Evolutionary conservation across 2,888 invertebrate genomes (phyloP), one percentile per base, ranked within the genome.

Genomic region (Rambutsinella grinnellia): DNA sequence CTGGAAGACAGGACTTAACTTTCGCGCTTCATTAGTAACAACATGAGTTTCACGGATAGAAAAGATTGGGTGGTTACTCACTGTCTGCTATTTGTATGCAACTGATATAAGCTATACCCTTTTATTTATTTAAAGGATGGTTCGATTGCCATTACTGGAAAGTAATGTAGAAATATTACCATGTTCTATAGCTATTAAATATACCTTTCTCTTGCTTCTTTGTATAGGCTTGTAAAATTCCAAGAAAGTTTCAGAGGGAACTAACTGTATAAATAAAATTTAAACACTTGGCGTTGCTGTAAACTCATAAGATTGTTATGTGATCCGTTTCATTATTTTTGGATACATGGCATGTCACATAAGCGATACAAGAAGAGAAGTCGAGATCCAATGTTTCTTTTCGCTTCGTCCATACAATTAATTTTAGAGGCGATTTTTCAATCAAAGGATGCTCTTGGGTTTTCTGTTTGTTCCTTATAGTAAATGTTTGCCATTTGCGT

Each of bases 401-500:
- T 36, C 36, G 36, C 13, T 36, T 36, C 36, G 23, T 60, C 21
- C 51, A 19, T 69, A 46, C 58, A 58, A 58, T 58, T 58, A 68
- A 58, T 69, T 60, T 69, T 60, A 51, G 56, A 24, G 23, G 21
- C 60, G 27, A 60, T 69, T 69, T 69, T 69, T 69, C 60, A 58
- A 68, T 58, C 46, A 56, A 68, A 68, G 58, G 54, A 65, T 53
- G 46, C 65, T 54, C 24, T 17, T 28, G 65, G 65, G 65, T n/a
- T 24, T 53, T 56, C 36, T 56, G 49, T 60, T 60, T n/a, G n/a
- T n/a, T n/a, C n/a, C n/a, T n/a, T n/a, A n/a, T n/a, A n/a, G n/a
- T n/a, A n/a, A n/a, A n/a, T n/a, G 46, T 60, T 46, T 24, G 60
- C 60, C 60, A 60, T 60, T 46, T 46, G 46, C 23, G 24, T 60